These are phyloP conservation scores for Grus americana DNA, from an alignment of 2,113 vertebrate genomes.

Conservation along the genomic window DNA sequence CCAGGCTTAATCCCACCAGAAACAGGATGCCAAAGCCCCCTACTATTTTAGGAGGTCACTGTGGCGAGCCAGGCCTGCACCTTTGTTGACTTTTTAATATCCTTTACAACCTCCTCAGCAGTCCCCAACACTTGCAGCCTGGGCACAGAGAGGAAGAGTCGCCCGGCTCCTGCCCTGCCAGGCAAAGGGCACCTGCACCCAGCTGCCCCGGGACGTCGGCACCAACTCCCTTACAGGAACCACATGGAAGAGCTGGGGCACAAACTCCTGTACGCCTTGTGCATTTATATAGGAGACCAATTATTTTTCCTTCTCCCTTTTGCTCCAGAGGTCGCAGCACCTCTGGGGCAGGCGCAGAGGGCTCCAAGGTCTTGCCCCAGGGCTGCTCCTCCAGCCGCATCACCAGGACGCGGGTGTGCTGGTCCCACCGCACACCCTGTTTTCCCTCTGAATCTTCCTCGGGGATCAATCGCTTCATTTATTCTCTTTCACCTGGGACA, in stretches of 20 bases:
- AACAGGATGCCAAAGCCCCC: neutral
- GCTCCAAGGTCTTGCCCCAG: neutral
- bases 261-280: rapidly evolving
- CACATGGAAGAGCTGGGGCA: neutral
- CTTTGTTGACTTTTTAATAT: neutral
- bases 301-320: neutral
- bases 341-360: neutral
- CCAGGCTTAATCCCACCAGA: neutral
- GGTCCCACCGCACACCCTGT: neutral
- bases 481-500: neutral
- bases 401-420: rapidly evolving
- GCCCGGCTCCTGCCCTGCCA: neutral
- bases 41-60: neutral
- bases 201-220: neutral
- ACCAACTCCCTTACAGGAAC: neutral
- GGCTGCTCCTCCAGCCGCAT: neutral
- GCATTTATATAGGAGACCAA: neutral
- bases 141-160: neutral
- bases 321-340: neutral
- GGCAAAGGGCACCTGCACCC: neutral
- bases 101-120: neutral
- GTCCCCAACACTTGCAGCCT: rapidly evolving
- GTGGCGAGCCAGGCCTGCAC: neutral
- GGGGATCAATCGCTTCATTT: neutral
- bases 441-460: neutral